Evolutionary conservation across 2,113 vertebrate genomes (phyloP).

Genomic region (Syngnathus scovelli): DNA sequence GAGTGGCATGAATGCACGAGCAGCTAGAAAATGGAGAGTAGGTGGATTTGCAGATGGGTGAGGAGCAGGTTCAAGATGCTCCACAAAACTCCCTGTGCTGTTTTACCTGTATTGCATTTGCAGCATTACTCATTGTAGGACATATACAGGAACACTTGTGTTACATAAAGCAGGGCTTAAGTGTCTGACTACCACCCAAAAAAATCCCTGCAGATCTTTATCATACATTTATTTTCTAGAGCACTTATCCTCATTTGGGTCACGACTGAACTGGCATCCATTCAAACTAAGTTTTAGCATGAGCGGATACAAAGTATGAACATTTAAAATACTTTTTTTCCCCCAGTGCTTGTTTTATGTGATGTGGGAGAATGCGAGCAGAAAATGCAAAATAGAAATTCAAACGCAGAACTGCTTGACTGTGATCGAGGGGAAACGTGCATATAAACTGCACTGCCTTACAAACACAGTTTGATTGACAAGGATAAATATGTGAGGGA

Average conservation of each 20-base stretch:
- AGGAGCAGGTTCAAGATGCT: constrained; percentile 53
- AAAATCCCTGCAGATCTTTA: constrained; percentile 31
- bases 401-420: background rate
- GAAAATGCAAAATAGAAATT: background rate
- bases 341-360: no score
- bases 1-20: constrained; percentile 13
- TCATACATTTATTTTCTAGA: constrained; percentile 16
- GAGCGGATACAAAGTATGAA: no score
- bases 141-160: constrained; percentile 51
- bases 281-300: no score
- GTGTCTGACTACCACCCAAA: constrained; percentile 35
- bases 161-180: constrained; percentile 52
- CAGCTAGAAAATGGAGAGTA: constrained; percentile 38
- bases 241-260: background rate
- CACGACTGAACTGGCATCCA: background rate
- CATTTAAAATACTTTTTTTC: background rate
- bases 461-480: no score
- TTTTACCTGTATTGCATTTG: constrained; percentile 43
- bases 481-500: no score
- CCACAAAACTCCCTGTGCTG: constrained; percentile 18
- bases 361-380: background rate
- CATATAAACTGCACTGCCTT: no score
- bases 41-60: constrained; percentile 52
- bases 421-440: no score
- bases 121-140: constrained; percentile 58